Percentiles rank a stretch among this genome's conserved stretches.
phyloP scores from a whole-genome alignment of 2,113 vertebrate genomes.

The Gopherus flavomarginatus region DNA sequence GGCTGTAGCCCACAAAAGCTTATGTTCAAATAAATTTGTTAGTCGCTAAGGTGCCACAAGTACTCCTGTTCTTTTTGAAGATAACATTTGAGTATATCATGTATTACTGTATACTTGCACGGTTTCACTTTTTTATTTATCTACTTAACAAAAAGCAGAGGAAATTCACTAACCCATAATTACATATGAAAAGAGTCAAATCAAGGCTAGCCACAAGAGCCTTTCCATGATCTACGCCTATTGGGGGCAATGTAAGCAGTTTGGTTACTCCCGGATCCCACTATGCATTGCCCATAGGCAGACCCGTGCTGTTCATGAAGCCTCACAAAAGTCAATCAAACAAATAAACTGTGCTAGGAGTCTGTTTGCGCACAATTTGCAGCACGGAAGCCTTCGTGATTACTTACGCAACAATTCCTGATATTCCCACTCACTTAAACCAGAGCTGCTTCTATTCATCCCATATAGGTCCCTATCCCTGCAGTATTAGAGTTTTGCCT shows the following conservation, averaged over 20 bases:
- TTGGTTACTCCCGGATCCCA: not conserved
- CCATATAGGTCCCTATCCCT: not conserved
- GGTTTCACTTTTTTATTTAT: not conserved
- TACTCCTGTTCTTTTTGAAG: no score
- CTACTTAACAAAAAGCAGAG: not conserved
- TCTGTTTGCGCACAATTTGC: not conserved
- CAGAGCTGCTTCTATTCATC: not conserved
- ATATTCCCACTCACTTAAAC: not conserved
- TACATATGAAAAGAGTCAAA: not conserved
- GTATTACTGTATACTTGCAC: not conserved
- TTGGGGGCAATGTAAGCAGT: not conserved
- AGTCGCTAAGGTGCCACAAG: no score
- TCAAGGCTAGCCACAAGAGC: not conserved
- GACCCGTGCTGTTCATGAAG: not conserved
- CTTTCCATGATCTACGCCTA: not conserved
- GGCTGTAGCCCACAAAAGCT: no score
- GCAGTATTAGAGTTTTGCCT: not conserved
- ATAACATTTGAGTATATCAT: not conserved
- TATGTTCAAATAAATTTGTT: no score
- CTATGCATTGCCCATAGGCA: not conserved
- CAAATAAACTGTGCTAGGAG: not conserved
- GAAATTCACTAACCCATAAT: not conserved
- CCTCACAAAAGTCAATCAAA: not conserved
- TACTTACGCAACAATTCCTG: not conserved
- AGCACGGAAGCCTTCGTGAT: not conserved